Evolutionary conservation across 2,797 vertebrate genomes (phyloP), one percentile per base, ranked within the genome.

Genomic region (Glyptemys insculpta): DNA sequence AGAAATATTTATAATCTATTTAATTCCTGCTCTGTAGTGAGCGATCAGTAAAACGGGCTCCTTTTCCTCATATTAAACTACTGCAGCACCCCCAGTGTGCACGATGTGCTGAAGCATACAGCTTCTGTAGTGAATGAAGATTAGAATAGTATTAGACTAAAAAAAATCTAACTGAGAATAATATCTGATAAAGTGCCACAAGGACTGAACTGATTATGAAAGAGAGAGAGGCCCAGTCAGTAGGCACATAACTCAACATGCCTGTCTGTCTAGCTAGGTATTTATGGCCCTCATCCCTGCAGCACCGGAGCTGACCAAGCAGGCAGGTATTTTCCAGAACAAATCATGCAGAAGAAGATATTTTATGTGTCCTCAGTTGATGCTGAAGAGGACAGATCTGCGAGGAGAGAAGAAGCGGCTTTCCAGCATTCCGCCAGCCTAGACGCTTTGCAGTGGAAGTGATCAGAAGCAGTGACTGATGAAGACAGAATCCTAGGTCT

Each of bases 371-470:
- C 79, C 81, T 95, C 68, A 91, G 3, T 92, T 92, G 25, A 49
- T 54, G 65, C 27, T 62, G 79, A 37, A 87, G 94, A 95, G 89
- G 89, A 93, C 89, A 96, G 74, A 90, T 31, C 21, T 68, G 81
- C 59, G 50, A 78, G 88, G 90, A 25, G 89, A 83, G 81, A 94
- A 91, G 65, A 31, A 79, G 44, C 65, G 83, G 52, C 34, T 93
- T 83, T 27, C 41, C 54, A 62, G 82, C 81, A 47, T 50, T 57
- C 92, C 84, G 25, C 12, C 54, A 81, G 21, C 8, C 52, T 62
- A 12, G 76, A 11, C 82, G 31, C 27, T 79, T 85, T 91, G 49
- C 41, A 56, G 82, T 52, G 62, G 15, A 68, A 34, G 44, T 0
- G 0, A 25, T 18, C 80, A 88, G 80, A 41, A 12, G 44, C 0